phyloP scores from a whole-genome alignment of 2,113 vertebrate genomes.

The Calidris pugnax region DNA sequence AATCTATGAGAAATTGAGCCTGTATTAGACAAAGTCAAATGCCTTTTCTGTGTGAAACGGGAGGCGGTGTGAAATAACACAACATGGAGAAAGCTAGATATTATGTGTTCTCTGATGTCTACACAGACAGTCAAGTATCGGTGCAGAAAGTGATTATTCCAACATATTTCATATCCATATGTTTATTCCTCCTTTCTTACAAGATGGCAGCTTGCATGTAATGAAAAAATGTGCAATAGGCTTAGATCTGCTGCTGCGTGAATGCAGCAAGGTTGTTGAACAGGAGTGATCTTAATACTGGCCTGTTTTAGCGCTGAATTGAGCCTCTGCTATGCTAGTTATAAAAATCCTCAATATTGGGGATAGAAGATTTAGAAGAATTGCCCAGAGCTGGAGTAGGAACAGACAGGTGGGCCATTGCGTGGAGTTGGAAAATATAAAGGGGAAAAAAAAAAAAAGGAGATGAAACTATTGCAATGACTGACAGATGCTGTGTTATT shows the following conservation, averaged over 20 bases:
- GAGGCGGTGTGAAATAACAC: conserved; percentile 64
- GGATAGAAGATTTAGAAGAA: not conserved
- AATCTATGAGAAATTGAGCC: conserved; percentile 6
- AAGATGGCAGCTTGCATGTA: conserved; percentile 62
- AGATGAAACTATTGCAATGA: not conserved
- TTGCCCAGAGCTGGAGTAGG: not conserved
- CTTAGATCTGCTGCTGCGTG: not conserved
- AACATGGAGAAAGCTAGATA: conserved; percentile 44
- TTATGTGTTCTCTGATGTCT: conserved; percentile 64
- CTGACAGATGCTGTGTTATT: conserved; percentile 10
- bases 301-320: not conserved
- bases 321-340: not conserved
- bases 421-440: not conserved
- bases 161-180: conserved; percentile 68
- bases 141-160: conserved; percentile 64
- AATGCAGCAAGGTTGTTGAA: conserved; percentile 9
- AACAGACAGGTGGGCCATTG: not conserved
- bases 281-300: not conserved
- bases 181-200: conserved; percentile 56
- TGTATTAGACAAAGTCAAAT: conserved; percentile 59
- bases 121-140: conserved; percentile 54
- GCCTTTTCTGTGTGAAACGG: conserved; percentile 45
- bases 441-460: not conserved
- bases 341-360: not conserved
- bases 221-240: conserved; percentile 23